Evolutionary conservation across 2,797 vertebrate genomes (phyloP).

Genomic region (Phoeniculus purpureus): DNA sequence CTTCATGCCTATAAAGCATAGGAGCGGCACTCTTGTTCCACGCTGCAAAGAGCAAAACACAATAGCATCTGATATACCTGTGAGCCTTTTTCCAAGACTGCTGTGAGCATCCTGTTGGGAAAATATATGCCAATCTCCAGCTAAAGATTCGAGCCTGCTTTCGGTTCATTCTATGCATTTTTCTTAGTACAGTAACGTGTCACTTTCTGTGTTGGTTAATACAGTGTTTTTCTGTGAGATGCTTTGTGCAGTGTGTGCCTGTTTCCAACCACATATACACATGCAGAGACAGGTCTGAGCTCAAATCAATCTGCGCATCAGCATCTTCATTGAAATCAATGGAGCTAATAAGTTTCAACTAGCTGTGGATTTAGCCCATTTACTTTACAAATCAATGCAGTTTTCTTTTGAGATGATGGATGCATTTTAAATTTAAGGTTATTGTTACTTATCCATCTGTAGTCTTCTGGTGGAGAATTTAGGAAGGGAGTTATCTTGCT

Average conservation of each 20-base stretch:
- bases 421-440: not conserved
- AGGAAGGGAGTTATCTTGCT: not conserved
- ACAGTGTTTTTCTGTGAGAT: not conserved
- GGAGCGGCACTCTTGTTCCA: not conserved
- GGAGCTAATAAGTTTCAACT: constrained; percentile 8
- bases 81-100: not conserved
- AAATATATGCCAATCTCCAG: not conserved
- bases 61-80: not conserved
- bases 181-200: not conserved
- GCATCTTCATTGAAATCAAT: not conserved
- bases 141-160: not conserved
- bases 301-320: not conserved
- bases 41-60: not conserved
- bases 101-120: not conserved
- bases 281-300: not conserved
- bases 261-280: not conserved
- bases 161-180: not conserved
- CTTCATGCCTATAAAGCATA: not conserved
- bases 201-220: not conserved
- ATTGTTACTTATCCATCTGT: not conserved
- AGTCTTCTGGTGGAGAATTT: not conserved
- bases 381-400: constrained; percentile 22
- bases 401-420: constrained; percentile 19
- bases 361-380: constrained; percentile 18
- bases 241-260: not conserved